Evolutionary conservation across 2,113 vertebrate genomes (phyloP), one percentile per base, ranked within the genome.

Genomic region (Varanus komodoensis): DNA sequence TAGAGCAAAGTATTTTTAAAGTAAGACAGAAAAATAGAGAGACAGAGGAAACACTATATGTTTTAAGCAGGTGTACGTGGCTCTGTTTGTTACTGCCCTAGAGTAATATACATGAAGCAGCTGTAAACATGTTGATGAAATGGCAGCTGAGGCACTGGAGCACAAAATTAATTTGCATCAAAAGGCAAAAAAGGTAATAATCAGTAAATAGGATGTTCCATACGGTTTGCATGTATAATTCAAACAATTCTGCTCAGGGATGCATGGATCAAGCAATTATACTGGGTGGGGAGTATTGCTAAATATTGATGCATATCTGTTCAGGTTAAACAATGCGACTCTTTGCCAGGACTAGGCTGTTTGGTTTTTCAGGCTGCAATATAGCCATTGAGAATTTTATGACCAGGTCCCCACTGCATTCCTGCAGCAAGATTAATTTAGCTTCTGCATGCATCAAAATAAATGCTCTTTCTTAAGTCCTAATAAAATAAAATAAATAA

Each of bases 81-180:
- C 61, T 84, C 78, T 91, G 8, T 95, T 94, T 92, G 80, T 91
- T 94, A 93, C 85, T 89, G 69, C 86, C 90, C 34, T 93, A 92
- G 89, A 94, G 83, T 93, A 94, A 92, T 94, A 95, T 85, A 94
- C 88, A 89, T 94, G 92, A 95, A 95, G 91, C 77, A 87, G 91
- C 89, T 93, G 81, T 92, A 95, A 95, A 91, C 89, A 93, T 84
- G 87, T 57, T 92, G 94, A 93, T 91, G 90, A 93, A 95, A 95
- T 86, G 92, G 38, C 89, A 95, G 88, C 94, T 89, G 92, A 95
- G 92, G 94, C 94, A 96, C 67, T 93, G 91, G 88, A 95, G 91
- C 95, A 93, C 95, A 92, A 96, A 96, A 94, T 95, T 94, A 97
- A 96, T 95, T 94, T 93, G 91, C 90, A 95, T 93, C 94, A 93